These are phyloP conservation scores for Drosophila ustulata DNA, from an alignment of 2,888 invertebrate genomes.

Conservation along the genomic window DNA sequence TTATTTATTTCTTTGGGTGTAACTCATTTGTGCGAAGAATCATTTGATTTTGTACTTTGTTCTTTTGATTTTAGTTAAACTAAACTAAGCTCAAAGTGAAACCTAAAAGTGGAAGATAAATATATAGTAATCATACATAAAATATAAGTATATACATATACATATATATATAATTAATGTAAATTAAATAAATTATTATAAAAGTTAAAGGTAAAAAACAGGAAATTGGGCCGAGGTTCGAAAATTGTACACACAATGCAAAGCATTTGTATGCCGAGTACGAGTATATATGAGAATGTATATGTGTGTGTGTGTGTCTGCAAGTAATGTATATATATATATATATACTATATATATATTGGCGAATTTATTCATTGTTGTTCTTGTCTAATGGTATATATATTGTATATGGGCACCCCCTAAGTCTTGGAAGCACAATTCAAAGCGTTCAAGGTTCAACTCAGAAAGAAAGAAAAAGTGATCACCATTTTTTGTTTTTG, in stretches of 20 bases:
- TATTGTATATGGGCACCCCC: slow-evolving; percentile 67
- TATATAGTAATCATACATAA: slow-evolving; percentile 36
- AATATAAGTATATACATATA: slow-evolving; percentile 38
- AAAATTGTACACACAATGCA: slow-evolving; percentile 66
- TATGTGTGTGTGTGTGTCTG: slow-evolving; percentile 37
- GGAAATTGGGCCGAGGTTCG: slow-evolving; percentile 84
- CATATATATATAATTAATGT: slow-evolving; percentile 21
- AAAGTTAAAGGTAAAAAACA: slow-evolving; percentile 73
- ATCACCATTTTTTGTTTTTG: slow-evolving; percentile 64
- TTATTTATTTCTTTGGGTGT: slow-evolving; percentile 75
- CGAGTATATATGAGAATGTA: slow-evolving; percentile 19
- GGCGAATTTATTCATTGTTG: background rate
- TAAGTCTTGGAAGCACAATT: slow-evolving; percentile 84
- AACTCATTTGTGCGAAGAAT: slow-evolving; percentile 76
- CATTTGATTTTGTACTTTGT: slow-evolving; percentile 19
- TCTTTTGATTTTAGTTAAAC: slow-evolving; percentile 7
- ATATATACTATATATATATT: slow-evolving; percentile 23
- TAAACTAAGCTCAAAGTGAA: slow-evolving; percentile 39
- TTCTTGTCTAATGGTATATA: slow-evolving; percentile 30
- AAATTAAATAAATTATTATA: slow-evolving; percentile 41
- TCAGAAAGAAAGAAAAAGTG: slow-evolving; percentile 69
- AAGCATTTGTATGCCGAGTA: slow-evolving; percentile 25
- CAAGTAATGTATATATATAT: slow-evolving; percentile 26
- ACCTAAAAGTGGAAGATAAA: slow-evolving; percentile 30
- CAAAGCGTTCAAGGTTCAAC: slow-evolving; percentile 62